These are phyloP conservation scores for Lampris megalopsis DNA, from an alignment of 2,113 vertebrate species.

Conservation along the genomic window DNA sequence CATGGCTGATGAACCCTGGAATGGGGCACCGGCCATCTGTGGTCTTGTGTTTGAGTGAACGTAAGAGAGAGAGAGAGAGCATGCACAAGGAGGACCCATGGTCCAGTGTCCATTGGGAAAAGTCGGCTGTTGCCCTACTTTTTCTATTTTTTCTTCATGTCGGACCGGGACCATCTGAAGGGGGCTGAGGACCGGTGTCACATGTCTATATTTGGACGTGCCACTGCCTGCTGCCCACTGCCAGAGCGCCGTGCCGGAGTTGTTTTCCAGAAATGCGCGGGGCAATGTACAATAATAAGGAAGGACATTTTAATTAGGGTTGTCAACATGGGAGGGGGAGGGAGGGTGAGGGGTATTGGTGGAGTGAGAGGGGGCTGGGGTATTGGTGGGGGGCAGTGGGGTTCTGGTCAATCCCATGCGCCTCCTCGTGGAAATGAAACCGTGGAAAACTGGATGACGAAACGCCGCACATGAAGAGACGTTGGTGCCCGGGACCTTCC, in stretches of 20 bases:
- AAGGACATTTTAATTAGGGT: conserved; percentile 84
- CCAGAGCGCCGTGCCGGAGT: conserved; percentile 73
- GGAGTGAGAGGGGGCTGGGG: conserved; percentile 16
- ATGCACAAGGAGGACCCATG: conserved; percentile 43
- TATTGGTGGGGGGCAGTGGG: conserved; percentile 27
- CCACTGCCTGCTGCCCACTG: conserved; percentile 49
- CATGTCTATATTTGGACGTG: conserved; percentile 81
- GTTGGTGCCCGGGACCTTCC: too few species aligned
- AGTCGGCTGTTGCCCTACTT: conserved; percentile 82
- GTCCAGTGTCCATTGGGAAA: conserved; percentile 77
- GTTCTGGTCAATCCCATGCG: conserved; percentile 59
- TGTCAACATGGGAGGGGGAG: conserved; percentile 70
- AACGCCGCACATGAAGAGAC: too few species aligned
- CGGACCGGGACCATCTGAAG: conserved; percentile 83
- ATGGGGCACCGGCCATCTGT: conserved; percentile 80
- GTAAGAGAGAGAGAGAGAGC: conserved; percentile 36
- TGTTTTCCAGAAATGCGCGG: conserved; percentile 80
- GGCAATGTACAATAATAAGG: conserved; percentile 82
- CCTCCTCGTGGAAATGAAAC: conserved; percentile 59
- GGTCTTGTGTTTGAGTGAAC: conserved; percentile 56
- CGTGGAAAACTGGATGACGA: conserved; percentile 43
- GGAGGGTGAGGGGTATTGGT: conserved; percentile 39
- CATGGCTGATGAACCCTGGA: conserved; percentile 75
- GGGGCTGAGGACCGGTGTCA: conserved; percentile 80
- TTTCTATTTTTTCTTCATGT: conserved; percentile 69